Conservation (phyloP, 2,113 vertebrate genomes). For the Cardinalis cardinalis region DNA sequence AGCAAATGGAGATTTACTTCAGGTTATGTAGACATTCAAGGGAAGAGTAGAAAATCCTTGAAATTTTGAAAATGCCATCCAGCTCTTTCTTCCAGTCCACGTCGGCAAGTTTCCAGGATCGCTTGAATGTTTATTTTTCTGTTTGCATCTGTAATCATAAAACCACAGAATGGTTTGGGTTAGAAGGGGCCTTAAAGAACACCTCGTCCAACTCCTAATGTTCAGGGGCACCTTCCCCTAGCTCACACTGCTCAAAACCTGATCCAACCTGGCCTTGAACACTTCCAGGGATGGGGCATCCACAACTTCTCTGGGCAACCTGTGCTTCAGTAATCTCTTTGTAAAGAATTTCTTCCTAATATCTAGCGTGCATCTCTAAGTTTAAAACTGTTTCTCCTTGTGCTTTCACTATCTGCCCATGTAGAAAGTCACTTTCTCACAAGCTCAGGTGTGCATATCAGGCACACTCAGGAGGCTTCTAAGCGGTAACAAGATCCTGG, state of each 20-base stretch:
- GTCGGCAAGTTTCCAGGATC: background rate
- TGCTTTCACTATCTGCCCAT: background rate
- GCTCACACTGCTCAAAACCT: background rate
- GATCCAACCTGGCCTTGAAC: background rate
- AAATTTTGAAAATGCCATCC: background rate
- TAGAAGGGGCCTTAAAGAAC: background rate
- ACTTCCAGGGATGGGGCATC: background rate
- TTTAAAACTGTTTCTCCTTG: background rate
- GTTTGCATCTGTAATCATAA: background rate
- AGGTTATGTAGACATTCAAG: background rate
- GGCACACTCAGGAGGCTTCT: background rate
- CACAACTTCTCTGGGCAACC: background rate
- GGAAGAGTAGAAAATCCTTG: background rate
- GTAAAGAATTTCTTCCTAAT: background rate
- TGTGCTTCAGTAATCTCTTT: background rate
- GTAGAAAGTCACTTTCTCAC: background rate
- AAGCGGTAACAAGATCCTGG: background rate
- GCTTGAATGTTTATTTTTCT: background rate
- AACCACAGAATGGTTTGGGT: background rate
- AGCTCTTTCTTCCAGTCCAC: background rate
- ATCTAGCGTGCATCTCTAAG: background rate
- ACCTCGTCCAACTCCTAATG: rapidly evolving
- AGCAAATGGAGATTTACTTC: background rate
- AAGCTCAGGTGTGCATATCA: background rate
- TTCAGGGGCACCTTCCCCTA: background rate